These are phyloP conservation scores for Pediacus dermestoides DNA, from an alignment of 2,888 invertebrate species.

Conservation along the genomic window DNA sequence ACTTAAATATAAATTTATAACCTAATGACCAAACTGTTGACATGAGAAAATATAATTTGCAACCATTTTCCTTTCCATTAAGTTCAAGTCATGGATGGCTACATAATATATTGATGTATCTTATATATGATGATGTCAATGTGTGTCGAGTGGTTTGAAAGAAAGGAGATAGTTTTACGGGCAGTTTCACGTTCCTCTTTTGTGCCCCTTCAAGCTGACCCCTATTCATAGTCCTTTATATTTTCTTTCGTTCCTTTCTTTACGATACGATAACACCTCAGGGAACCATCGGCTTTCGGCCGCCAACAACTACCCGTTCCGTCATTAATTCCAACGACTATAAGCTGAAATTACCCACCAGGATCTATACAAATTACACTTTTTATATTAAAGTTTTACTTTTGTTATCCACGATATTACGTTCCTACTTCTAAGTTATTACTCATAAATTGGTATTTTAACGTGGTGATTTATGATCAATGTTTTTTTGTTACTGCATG, in stretches of 20 bases:
- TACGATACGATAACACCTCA: conserved; percentile 33
- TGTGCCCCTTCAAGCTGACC: conserved; percentile 26
- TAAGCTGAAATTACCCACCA: conserved; percentile 26
- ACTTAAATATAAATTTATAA: too few relatives aligned
- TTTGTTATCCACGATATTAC: neutral
- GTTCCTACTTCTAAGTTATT: neutral
- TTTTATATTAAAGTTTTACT: too few relatives aligned
- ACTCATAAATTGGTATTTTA: neutral
- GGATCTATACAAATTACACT: conserved; percentile 23
- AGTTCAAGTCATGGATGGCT: too few relatives aligned
- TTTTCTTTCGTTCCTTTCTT: conserved; percentile 26
- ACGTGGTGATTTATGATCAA: too few relatives aligned
- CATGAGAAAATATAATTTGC: too few relatives aligned
- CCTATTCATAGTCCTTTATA: conserved; percentile 29
- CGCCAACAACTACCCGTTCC: conserved; percentile 26
- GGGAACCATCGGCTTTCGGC: conserved; percentile 32
- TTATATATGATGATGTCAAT: too few relatives aligned
- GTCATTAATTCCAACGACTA: conserved; percentile 34
- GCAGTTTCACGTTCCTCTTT: conserved; percentile 29
- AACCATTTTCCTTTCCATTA: too few relatives aligned
- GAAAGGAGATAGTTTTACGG: conserved; percentile 28
- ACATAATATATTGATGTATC: too few relatives aligned
- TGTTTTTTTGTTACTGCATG: too few relatives aligned
- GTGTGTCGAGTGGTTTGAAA: too few relatives aligned
- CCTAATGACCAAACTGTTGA: too few relatives aligned